phyloP scores from a whole-genome alignment of 37 sponge, comb jelly and placozoan genomes.

The Bolinopsis microptera region DNA sequence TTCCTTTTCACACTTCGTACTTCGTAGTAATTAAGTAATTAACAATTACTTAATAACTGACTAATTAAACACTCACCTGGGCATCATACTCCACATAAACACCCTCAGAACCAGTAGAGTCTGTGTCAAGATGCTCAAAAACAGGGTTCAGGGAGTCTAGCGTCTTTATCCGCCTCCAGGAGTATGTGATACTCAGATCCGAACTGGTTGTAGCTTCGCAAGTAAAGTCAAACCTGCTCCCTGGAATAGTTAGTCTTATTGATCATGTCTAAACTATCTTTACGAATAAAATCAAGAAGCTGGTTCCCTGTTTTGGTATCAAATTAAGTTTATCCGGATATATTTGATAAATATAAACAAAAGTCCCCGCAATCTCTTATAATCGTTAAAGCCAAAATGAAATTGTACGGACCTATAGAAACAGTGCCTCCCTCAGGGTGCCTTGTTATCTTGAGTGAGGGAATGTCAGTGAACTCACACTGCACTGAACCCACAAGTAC shows the following conservation, averaged over 20 bases:
- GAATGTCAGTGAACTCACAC: neutral
- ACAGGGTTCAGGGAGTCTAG: conserved; percentile 19
- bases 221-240: conserved; percentile 1
- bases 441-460: neutral
- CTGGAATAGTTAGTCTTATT: neutral
- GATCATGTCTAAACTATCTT: too few relatives aligned
- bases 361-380: too few relatives aligned
- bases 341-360: too few relatives aligned
- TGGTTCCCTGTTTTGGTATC: too few relatives aligned
- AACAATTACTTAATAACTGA: too few relatives aligned
- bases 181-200: neutral
- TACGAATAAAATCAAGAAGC: too few relatives aligned
- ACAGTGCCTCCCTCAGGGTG: conserved; percentile 16
- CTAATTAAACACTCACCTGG: neutral
- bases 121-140: neutral
- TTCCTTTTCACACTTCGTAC: too few relatives aligned
- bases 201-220: neutral
- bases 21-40: too few relatives aligned
- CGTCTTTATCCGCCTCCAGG: neutral
- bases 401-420: neutral
- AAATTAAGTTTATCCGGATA: too few relatives aligned
- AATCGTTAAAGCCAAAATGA: too few relatives aligned
- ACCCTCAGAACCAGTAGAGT: neutral
- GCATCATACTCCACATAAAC: conserved; percentile 9
- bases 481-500: neutral